phyloP scores from a whole-genome alignment of 2,888 invertebrate species.

The Dioctria linearis region DNA sequence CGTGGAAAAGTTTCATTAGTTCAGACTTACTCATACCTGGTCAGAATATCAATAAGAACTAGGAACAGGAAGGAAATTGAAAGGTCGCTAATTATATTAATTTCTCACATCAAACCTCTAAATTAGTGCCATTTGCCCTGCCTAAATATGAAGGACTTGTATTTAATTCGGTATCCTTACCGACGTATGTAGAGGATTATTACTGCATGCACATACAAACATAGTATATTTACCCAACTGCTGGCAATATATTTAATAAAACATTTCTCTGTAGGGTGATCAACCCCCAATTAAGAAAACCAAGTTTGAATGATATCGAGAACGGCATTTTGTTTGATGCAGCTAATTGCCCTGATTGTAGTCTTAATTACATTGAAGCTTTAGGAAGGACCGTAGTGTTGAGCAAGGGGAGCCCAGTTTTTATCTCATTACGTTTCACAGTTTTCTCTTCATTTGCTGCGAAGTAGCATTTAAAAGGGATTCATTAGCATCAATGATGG shows the following conservation, averaged over 20 bases:
- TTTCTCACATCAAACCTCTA: slow-evolving; percentile 9
- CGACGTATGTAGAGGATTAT: too few species aligned
- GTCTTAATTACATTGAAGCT: slow-evolving; percentile 23
- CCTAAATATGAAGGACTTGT: neutral
- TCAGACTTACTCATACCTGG: slow-evolving; percentile 3
- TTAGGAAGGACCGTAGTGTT: neutral
- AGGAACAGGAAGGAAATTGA: slow-evolving; percentile 3
- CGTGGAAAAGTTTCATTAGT: slow-evolving; percentile 26
- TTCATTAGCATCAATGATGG: slow-evolving; percentile 38
- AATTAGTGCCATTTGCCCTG: neutral
- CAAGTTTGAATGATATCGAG: neutral
- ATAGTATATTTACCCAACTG: too few species aligned
- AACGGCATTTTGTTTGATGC: slow-evolving; percentile 26
- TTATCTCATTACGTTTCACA: slow-evolving; percentile 24
- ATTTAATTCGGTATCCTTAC: too few species aligned
- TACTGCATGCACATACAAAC: too few species aligned
- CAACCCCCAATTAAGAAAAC: slow-evolving; percentile 18
- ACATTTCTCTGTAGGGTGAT: slow-evolving; percentile 13
- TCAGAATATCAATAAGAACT: slow-evolving; percentile 26
- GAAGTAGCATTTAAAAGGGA: neutral
- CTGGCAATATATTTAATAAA: too few species aligned
- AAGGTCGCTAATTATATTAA: slow-evolving; percentile 39
- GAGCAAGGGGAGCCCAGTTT: neutral
- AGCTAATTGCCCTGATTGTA: slow-evolving; percentile 30
- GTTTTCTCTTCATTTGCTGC: slow-evolving; percentile 18